phyloP scores from a whole-genome alignment of 1,140 invertebrate genomes.

The Neuroterus valhalla region DNA sequence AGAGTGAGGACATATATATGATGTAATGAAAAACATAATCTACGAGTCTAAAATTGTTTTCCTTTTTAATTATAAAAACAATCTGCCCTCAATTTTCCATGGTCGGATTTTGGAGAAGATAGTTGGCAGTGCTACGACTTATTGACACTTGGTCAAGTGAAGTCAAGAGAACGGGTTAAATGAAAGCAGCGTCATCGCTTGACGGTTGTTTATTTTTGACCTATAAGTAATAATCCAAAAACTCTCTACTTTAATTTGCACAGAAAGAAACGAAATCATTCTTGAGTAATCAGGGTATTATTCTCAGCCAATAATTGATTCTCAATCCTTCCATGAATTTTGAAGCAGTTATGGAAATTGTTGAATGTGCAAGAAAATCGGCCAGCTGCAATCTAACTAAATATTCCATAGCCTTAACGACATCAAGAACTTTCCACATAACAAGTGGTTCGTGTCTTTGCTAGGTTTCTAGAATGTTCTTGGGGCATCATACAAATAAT shows the following conservation, averaged over 20 bases:
- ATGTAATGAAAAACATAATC: too few species aligned
- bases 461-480: too few species aligned
- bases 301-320: constrained; percentile 42
- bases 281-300: not conserved
- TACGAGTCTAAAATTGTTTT: not conserved
- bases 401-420: too few species aligned
- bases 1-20: too few species aligned
- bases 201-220: constrained; percentile 43
- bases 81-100: not conserved
- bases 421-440: too few species aligned
- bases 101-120: constrained; percentile 45
- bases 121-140: constrained; percentile 47
- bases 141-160: constrained; percentile 72
- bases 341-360: too few species aligned
- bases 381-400: too few species aligned
- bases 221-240: constrained; percentile 26
- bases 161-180: constrained; percentile 68
- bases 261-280: not conserved
- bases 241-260: not conserved
- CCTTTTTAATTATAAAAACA: constrained; percentile 10
- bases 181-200: constrained; percentile 46
- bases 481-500: too few species aligned
- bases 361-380: too few species aligned
- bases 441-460: too few species aligned
- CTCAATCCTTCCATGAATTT: constrained; percentile 37